These are phyloP conservation scores for Syrista parreyssii DNA, from an alignment of 2,888 invertebrate species.

Conservation along the genomic window DNA sequence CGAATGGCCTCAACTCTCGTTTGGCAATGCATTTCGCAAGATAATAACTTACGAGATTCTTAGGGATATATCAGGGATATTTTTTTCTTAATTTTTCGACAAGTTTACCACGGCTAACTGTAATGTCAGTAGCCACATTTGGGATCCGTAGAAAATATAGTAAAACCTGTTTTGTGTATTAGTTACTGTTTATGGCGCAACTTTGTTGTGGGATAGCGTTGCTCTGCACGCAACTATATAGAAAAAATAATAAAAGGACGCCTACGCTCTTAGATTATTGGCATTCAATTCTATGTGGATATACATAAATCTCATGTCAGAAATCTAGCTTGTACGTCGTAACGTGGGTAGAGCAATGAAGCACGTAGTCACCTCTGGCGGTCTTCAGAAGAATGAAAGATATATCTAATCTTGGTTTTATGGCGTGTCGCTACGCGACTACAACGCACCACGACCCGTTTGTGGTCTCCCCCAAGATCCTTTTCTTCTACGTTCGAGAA, in stretches of 20 bases:
- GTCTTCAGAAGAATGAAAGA: background rate
- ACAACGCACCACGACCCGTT: background rate
- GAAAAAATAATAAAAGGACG: background rate
- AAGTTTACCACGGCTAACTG: background rate
- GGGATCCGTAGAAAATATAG: background rate
- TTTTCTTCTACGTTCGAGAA: background rate
- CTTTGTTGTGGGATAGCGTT: background rate
- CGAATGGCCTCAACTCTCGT: background rate
- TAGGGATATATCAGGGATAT: background rate
- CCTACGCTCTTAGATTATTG: background rate
- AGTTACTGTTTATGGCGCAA: background rate
- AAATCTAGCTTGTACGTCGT: background rate
- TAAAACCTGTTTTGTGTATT: background rate
- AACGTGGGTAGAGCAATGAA: background rate
- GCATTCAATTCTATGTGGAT: background rate
- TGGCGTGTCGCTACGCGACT: background rate
- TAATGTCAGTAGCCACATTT: background rate
- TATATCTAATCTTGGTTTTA: conserved; percentile 15
- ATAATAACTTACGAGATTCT: background rate
- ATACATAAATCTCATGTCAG: background rate
- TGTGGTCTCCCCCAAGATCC: background rate
- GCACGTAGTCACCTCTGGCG: background rate
- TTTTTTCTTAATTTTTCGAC: background rate
- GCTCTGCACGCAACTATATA: background rate
- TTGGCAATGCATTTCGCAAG: background rate